Evolutionary conservation across 2,113 vertebrate genomes (phyloP), one percentile per base, ranked within the genome.

Genomic region (Aptenodytes patagonicus): DNA sequence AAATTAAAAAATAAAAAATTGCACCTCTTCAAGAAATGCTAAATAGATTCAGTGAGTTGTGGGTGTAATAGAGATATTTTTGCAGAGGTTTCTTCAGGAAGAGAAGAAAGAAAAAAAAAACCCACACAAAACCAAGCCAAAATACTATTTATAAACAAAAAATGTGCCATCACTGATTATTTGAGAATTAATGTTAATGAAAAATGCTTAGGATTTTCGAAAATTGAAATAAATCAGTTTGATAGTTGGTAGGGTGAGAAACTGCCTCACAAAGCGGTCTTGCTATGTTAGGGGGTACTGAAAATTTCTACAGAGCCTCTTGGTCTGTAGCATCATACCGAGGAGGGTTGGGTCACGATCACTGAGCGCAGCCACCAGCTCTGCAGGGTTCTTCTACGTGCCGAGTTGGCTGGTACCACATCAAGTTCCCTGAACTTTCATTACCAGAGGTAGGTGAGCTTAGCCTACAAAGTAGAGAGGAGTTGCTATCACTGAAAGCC

Each of bases 1-100:
- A 95, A 93, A 95, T 7, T 19, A 13, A 44, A 85, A 97, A 96
- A 96, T 94, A 40, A 10, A 96, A 96, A 97, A 96, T 96, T 92
- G 58, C 77, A 97, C 80, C 91, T 98, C 96, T 98, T 98, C 89
- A 96, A 91, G 94, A 97, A 96, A 98, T 92, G 91, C 84, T 97
- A 96, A 97, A 70, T 93, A 98, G 95, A 96, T 97, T 93, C 94
- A 94, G 68, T 96, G 89, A 96, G 97, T 96, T 97, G 82, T 97
- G 88, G 90, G 75, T 94, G 79, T 95, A 88, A 94, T 52, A 70
- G 36, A 93, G 81, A 71, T 95, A 95, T 96, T 95, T 97, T 88
- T 96, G 68, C 84, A 92, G 69, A 89, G 79, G 58, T 76, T 95
- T 91, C 64, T 95, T 95, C 86, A 62, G 49, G 25, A 73, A 76